These are phyloP conservation scores for Penaeus japonicus DNA, from an alignment of 1,140 invertebrate genomes.

Conservation along the genomic window DNA sequence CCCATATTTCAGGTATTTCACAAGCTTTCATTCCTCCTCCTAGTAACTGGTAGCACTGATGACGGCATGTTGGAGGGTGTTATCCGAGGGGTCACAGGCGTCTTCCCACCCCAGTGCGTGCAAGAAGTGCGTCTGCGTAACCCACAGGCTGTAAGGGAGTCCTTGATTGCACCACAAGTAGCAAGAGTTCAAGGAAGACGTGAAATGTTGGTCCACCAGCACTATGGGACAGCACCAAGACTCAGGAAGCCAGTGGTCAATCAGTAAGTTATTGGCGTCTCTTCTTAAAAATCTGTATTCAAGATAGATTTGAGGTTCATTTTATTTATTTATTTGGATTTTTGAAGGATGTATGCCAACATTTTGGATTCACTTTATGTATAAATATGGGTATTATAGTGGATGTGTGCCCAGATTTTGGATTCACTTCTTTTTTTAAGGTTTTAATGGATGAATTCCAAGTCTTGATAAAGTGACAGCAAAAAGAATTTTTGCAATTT, in stretches of 20 bases:
- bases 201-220: conserved; percentile 48
- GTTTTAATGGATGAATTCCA: no score
- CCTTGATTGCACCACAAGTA: conserved; percentile 49
- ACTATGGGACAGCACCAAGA: conserved; percentile 53
- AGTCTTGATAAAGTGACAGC: no score
- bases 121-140: conserved; percentile 84
- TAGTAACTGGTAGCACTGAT: conserved; percentile 73
- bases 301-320: no score
- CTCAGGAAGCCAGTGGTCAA: conserved; percentile 33
- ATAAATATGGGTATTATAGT: no score
- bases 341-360: no score
- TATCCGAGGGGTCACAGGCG: conserved; percentile 78
- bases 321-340: no score
- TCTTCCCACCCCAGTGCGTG: conserved; percentile 88
- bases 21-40: neutral
- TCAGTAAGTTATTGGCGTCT: neutral
- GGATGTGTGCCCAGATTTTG: no score
- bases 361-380: no score
- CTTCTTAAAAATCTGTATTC: no score
- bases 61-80: conserved; percentile 86
- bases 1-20: neutral
- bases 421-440: no score
- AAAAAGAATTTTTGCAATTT: no score
- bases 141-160: conserved; percentile 60
- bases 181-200: conserved; percentile 61